Conservation (phyloP, 2,113 vertebrate species). For the Dicentrarchus labrax region DNA sequence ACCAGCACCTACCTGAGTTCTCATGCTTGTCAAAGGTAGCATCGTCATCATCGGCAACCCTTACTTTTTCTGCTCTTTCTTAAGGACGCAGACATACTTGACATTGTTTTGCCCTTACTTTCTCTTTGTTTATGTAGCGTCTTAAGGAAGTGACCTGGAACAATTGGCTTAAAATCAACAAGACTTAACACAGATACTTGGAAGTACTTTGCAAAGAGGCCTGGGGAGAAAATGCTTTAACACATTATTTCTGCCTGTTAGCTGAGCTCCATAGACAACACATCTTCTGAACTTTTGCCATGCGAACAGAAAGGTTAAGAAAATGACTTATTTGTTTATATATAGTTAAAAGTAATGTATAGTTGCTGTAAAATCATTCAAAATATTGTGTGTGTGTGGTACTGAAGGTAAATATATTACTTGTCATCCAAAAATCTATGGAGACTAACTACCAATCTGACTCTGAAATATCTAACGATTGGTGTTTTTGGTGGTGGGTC, state of each 20-base stretch:
- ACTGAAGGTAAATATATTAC: background rate
- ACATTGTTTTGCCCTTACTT: conserved; percentile 84
- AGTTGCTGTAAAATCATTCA: background rate
- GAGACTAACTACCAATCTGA: conserved; percentile 13
- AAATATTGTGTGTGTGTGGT: background rate
- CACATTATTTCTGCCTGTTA: conserved; percentile 24
- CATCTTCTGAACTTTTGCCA: background rate
- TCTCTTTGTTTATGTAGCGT: conserved; percentile 82
- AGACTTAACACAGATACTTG: conserved; percentile 58
- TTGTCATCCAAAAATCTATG: background rate
- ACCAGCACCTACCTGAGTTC: background rate
- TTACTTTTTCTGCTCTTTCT: conserved; percentile 62
- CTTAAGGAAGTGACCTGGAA: conserved; percentile 86
- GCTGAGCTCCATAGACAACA: background rate
- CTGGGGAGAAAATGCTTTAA: conserved; percentile 19
- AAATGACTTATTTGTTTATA: background rate
- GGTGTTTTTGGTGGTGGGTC: conserved; percentile 40
- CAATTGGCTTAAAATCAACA: conserved; percentile 77
- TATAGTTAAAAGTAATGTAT: background rate
- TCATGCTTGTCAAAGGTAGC: background rate
- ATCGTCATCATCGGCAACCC: background rate
- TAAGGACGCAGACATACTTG: conserved; percentile 83
- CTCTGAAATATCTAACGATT: conserved; percentile 10
- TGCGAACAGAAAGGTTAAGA: background rate
- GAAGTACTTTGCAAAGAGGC: conserved; percentile 60